These are phyloP conservation scores for Strix uralensis DNA, from an alignment of 2,113 vertebrate species.

Conservation along the genomic window DNA sequence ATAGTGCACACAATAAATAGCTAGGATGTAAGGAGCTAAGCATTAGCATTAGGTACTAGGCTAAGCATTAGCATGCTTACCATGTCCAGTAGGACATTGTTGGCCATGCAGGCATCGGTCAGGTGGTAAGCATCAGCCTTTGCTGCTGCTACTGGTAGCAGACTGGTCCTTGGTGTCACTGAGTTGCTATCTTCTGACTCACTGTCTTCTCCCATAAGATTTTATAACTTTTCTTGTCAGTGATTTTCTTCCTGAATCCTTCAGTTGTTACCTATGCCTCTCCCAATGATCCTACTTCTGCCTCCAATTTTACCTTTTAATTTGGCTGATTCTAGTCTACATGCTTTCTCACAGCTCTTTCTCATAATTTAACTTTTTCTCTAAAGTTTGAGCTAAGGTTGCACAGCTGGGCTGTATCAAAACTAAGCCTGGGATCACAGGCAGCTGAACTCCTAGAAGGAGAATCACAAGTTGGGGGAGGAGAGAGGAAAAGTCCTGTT, in stretches of 20 bases:
- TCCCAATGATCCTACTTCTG: neutral
- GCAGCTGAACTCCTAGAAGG: constrained; percentile 34
- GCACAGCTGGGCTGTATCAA: constrained; percentile 51
- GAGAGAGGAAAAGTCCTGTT: neutral
- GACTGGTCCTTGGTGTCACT: neutral
- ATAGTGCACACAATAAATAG: neutral
- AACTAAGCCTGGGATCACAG: constrained; percentile 32
- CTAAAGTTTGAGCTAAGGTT: constrained; percentile 10
- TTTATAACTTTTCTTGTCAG: neutral
- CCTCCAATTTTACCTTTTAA: neutral
- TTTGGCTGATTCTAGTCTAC: neutral
- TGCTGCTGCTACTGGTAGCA: neutral
- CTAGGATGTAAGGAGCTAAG: neutral
- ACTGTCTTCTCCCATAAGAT: neutral
- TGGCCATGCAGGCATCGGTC: neutral
- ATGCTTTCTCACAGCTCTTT: neutral
- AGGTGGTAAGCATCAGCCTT: neutral
- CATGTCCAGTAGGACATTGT: neutral
- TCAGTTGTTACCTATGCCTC: neutral
- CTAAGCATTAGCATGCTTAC: neutral
- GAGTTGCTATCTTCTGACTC: neutral
- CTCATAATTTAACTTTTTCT: neutral
- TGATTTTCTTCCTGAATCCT: neutral
- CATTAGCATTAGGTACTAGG: neutral
- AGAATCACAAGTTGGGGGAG: neutral